phyloP scores from a whole-genome alignment of 1,140 invertebrate species.

The Tetraneura akinire region DNA sequence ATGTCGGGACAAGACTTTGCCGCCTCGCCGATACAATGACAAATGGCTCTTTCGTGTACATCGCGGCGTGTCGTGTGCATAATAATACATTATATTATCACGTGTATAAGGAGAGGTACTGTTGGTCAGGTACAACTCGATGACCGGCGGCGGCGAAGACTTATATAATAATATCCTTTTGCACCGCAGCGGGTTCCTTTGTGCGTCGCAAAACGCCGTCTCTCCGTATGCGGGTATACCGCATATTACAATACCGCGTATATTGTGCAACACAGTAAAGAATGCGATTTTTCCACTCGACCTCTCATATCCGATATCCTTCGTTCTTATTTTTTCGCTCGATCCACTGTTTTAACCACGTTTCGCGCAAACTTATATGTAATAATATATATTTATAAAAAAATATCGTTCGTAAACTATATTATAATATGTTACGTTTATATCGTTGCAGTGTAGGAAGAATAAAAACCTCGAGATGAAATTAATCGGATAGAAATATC shows the following conservation, averaged over 20 bases:
- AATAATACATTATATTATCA: too few relatives aligned
- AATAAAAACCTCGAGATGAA: too few relatives aligned
- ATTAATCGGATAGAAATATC: too few relatives aligned
- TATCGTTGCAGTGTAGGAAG: too few relatives aligned
- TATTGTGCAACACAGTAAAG: too few relatives aligned
- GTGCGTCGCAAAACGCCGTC: background rate
- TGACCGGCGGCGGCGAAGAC: background rate
- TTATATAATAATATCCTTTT: conserved; percentile 14
- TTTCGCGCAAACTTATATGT: too few relatives aligned
- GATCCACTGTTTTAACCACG: too few relatives aligned
- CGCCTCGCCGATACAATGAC: conserved; percentile 42
- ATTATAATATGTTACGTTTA: too few relatives aligned
- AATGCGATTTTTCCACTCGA: background rate
- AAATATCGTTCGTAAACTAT: too few relatives aligned
- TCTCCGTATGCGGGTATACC: background rate
- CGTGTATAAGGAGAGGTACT: background rate
- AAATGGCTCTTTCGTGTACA: conserved; percentile 29
- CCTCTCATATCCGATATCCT: background rate
- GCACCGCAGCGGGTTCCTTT: background rate
- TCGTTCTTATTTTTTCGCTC: too few relatives aligned
- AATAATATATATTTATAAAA: too few relatives aligned
- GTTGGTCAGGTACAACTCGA: background rate
- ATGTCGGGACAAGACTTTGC: conserved; percentile 16
- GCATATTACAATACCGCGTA: too few relatives aligned
- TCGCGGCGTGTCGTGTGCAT: background rate